Conservation (phyloP, 1,140 invertebrate species). For the Hesperophylax magnus region DNA sequence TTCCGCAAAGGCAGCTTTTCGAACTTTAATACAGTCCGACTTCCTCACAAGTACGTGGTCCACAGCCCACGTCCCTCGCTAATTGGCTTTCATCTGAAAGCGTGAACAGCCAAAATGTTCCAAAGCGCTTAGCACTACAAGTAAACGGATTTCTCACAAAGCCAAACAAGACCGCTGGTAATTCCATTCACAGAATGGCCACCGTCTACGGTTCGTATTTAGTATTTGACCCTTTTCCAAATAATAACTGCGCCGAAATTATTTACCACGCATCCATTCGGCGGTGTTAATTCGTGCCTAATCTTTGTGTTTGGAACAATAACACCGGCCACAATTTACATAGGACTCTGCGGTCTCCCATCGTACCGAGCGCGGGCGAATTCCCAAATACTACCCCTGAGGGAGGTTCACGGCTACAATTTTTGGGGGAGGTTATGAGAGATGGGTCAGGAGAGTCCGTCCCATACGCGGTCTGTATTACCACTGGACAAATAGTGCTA, state of each 20-base stretch:
- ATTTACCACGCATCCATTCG: constrained; percentile 57
- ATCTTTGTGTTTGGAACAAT: constrained; percentile 58
- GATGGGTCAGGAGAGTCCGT: neutral
- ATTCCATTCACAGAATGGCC: constrained; percentile 28
- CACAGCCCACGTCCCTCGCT: constrained; percentile 10
- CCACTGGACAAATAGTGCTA: constrained; percentile 55
- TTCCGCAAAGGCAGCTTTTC: no score
- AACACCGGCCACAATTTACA: constrained; percentile 57
- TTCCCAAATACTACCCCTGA: neutral
- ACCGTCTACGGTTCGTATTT: constrained; percentile 12
- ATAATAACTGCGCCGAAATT: constrained; percentile 54
- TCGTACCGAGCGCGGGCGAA: neutral
- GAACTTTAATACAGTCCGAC: no score
- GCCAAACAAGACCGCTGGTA: constrained; percentile 31
- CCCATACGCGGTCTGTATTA: constrained; percentile 9
- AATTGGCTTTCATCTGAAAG: constrained; percentile 30
- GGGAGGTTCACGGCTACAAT: constrained; percentile 10
- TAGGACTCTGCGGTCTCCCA: constrained; percentile 46
- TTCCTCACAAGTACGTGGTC: neutral
- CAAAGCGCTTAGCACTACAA: constrained; percentile 1
- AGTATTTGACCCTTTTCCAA: constrained; percentile 45
- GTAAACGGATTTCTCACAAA: constrained; percentile 34
- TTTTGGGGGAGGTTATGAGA: constrained; percentile 13
- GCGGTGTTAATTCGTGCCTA: constrained; percentile 59
- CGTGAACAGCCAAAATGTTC: constrained; percentile 16